Evolutionary conservation across 2,888 invertebrate genomes (phyloP).

Genomic region (Anoplius nigerrimus): DNA sequence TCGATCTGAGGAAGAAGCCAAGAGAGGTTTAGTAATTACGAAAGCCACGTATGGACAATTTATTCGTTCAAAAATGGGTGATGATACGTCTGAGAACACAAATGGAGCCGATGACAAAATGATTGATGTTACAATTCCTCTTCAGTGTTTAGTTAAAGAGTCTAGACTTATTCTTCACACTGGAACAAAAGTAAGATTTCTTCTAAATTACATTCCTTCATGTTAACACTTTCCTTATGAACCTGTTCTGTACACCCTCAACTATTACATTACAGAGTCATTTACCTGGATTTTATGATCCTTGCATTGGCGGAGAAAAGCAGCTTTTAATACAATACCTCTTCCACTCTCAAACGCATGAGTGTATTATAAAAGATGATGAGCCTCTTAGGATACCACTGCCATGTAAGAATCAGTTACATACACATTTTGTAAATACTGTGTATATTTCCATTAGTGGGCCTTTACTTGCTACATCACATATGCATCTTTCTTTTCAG

Average conservation of each 20-base stretch:
- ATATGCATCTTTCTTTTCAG: conserved; percentile 61
- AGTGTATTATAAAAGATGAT: conserved; percentile 86
- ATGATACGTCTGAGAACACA: conserved; percentile 55
- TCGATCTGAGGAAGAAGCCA: conserved; percentile 86
- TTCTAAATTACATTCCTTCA: conserved; percentile 9
- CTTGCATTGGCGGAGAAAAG: conserved; percentile 94
- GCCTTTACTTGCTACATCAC: too few relatives aligned
- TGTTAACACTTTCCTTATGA: too few relatives aligned
- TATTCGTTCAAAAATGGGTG: conserved; percentile 68
- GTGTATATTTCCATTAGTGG: too few relatives aligned
- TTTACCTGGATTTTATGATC: conserved; percentile 97
- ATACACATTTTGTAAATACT: background rate
- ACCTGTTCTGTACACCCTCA: background rate
- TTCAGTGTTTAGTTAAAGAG: conserved; percentile 95
- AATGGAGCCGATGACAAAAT: conserved; percentile 76
- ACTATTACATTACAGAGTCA: conserved; percentile 84
- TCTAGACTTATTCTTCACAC: conserved; percentile 91
- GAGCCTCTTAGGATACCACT: conserved; percentile 88
- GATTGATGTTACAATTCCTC: conserved; percentile 94
- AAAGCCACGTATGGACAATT: conserved; percentile 89
- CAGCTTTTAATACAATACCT: conserved; percentile 90
- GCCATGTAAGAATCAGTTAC: conserved; percentile 77
- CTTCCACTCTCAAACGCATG: conserved; percentile 87
- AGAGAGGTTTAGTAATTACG: conserved; percentile 89
- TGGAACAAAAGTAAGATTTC: conserved; percentile 84